Base-by-base conservation (phyloP, 1,140 invertebrate genomes). In the Orius laevigatus region DNA sequence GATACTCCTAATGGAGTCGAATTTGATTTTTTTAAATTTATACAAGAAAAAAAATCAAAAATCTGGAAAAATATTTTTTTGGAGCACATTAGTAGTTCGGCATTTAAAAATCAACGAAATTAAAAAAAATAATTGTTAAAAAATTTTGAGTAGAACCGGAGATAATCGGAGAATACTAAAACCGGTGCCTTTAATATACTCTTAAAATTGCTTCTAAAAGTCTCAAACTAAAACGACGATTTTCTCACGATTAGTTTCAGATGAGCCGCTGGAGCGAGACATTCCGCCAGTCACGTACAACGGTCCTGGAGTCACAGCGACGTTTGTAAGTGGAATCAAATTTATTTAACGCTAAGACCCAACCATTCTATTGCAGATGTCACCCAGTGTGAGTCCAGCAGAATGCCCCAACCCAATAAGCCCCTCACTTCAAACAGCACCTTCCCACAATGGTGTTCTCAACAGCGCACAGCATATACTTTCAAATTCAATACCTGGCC, bases 401-500 rank as follows among this genome's bases (percentile, higher is more conserved):
- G 44, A 47, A 15, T 46, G 46, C 34, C 41, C 40, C 9, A 15
- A 44, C 15, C 41, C 49, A 20, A 18, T 36, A n/a, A 44, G 31
- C 8, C 25, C 44, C 2, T 14, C 33, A 25, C 6, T 45, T 12
- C 36, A 41, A 66, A 64, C 54, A 67, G 66, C 55, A 56, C 65
- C 33, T 62, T 66, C 54, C 62, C 66, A 51, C 14, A 57, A 52
- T 40, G 50, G 51, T 20, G 48, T 36, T 31, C 44, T 52, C 5
- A 48, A 49, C 14, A 49, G 45, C 34, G 67, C 69, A 55, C 67
- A 71, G 58, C 67, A 69, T 61, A 79, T 79, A 54, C 75, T 81
- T 53, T 76, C 77, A 41, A 78, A 79, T 58, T 74, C 76, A 32
- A 75, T 81, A 66, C 78, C 78, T 34, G 78, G 78, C 50, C 78